A percentile compares a stretch with the other conserved stretches of the same genome.
Conservation (phyloP, 2,888 invertebrate species). For the Thymelicus lineola region DNA sequence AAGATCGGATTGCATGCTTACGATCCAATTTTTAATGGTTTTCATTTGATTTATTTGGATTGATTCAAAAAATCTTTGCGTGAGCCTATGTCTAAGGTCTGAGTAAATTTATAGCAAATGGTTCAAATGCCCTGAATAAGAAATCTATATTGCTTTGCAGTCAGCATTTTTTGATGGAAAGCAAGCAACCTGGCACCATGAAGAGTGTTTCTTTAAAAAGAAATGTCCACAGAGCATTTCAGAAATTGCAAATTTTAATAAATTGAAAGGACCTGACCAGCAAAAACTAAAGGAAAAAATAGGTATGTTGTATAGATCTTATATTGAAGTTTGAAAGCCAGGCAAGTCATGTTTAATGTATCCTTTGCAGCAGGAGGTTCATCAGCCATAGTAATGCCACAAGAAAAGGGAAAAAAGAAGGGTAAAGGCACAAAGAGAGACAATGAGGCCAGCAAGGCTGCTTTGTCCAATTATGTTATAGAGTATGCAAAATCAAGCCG, state of each 20-base stretch:
- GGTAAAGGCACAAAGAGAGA: constrained; percentile 50
- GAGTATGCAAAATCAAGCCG: constrained; percentile 95
- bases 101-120: too few species aligned
- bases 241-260: constrained; percentile 93
- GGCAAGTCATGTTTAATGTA: too few species aligned
- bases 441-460: constrained; percentile 53
- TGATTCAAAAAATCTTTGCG: too few species aligned
- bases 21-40: too few species aligned
- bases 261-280: constrained; percentile 93
- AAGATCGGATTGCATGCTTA: too few species aligned
- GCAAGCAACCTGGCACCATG: constrained; percentile 95
- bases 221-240: constrained; percentile 89
- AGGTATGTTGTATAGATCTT: constrained; percentile 73
- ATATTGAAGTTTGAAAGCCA: too few species aligned
- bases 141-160: constrained; percentile 71
- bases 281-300: constrained; percentile 88
- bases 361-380: constrained; percentile 42
- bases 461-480: constrained; percentile 85
- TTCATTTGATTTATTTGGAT: too few species aligned
- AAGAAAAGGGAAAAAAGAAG: constrained; percentile 83
- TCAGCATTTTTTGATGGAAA: constrained; percentile 95
- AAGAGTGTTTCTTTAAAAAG: constrained; percentile 93
- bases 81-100: too few species aligned
- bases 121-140: background rate
- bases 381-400: constrained; percentile 72